Percentiles rank a stretch among this genome's conserved stretches.
Conservation (phyloP, 2,888 invertebrate genomes). For the Synergus umbraculus region DNA sequence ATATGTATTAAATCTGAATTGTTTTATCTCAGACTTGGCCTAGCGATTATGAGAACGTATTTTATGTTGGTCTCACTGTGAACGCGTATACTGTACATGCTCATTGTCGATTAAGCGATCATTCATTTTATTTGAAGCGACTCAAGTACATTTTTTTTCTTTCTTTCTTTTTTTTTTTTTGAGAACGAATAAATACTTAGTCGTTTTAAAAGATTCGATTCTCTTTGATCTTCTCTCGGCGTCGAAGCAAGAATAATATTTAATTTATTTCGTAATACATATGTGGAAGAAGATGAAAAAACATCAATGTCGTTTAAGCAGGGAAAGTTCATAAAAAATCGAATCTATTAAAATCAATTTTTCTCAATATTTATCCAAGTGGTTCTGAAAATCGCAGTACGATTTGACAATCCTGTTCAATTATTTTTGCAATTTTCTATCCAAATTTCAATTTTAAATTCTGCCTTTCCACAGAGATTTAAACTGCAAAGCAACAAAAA, state of each 20-base stretch:
- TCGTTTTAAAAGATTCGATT: background rate
- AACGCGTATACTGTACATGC: conserved; percentile 36
- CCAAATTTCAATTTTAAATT: too few relatives aligned
- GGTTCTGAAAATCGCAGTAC: background rate
- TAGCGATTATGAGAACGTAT: conserved; percentile 41
- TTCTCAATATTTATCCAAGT: background rate
- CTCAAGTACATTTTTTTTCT: background rate
- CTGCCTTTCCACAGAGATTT: too few relatives aligned
- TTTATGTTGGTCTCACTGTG: conserved; percentile 44
- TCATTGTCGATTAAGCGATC: conserved; percentile 4
- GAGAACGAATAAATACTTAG: background rate
- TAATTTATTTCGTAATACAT: background rate
- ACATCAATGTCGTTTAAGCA: background rate
- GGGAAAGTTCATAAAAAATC: background rate
- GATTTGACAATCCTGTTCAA: background rate
- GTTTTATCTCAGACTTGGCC: conserved; percentile 47
- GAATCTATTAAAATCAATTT: background rate
- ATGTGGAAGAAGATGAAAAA: background rate
- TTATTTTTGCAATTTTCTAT: too few relatives aligned
- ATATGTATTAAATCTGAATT: conserved; percentile 47
- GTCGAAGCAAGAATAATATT: background rate
- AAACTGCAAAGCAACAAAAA: too few relatives aligned
- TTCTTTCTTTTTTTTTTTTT: background rate
- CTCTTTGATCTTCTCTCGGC: background rate
- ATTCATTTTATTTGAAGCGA: background rate